Base-by-base conservation (phyloP, 1,140 invertebrate genomes). In the Schlechtendalia chinensis region DNA sequence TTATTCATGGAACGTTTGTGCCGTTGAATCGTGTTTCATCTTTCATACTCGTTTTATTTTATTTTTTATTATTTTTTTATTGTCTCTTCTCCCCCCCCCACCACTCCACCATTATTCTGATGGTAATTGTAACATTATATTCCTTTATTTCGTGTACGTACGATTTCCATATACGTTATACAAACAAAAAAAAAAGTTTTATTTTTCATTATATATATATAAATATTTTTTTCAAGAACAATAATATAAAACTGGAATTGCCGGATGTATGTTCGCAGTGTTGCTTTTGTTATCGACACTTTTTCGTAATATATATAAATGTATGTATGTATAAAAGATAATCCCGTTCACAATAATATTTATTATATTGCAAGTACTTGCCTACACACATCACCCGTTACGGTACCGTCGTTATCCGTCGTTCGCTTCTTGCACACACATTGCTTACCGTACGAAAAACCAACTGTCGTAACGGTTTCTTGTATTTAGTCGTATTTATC, bases 101-200 rank as follows among this genome's bases (percentile, higher is more conserved):
- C 54, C 54, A 5, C 39, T 45, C 39, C 4, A n/a, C 16, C 39
- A 79, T 63, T 79, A 79, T 79, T 79, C 56, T 79, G 45, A 79
- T 79, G 75, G 56, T 77, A 77, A 77, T 79, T 79, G 75, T 61
- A 79, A 79, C 75, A 79, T 79, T 61, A 79, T 79, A 79, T 79
- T 47, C 58, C 10, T 59, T 79, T 77, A 58, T 59, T 77, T 59
- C 72, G 72, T 77, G 54, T 77, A 50, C 8, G 8, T 50, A 77
- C 72, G 72, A 77, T 77, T 77, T 77, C 72, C 72, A 77, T 59
- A 59, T 59, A 77, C 24, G 32, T 59, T 56, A 39, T n/a, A n/a
- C n/a, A n/a, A n/a, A 11, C 22, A 22, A 75, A 75, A 45, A 67
- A 61, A 61, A 39, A 39, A 39, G 32, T 39, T 39, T 3, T 39